Base-by-base conservation (phyloP, 2,113 vertebrate genomes). In the Sorex fumeus region DNA sequence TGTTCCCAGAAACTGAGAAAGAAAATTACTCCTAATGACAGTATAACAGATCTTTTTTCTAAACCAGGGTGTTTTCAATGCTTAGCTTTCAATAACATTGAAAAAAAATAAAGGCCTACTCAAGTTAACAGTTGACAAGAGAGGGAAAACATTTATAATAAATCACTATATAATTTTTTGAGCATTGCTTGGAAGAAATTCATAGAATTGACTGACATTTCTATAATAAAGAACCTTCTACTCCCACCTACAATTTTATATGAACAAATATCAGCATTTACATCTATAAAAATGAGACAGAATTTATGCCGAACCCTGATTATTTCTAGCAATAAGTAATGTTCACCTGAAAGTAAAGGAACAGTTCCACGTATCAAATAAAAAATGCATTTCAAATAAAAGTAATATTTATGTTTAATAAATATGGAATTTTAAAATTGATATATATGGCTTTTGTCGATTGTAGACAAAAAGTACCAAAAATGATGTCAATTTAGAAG, bases 1-100 rank as follows among this genome's bases (percentile, higher is more conserved):
- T 64, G 88, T 53, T 69, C 88, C 71, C 67, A 96, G 60, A 93
- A 90, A 92, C 10, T 75, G 53, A 95, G 76, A 81, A 91, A 81
- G 60, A 47, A 95, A 91, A 97, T 95, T 83, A 93, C 30, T 95
- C 60, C 71, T 83, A 92, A 72, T 91, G 75, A 95, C 32, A 88
- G 27, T 82, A 93, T 74, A 94, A 80, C 83, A 94, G 84, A 47
- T 40, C 21, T 80, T 91, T 92, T 74, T 75, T 79, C 57, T 50
- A 50, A 96, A 91, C 71, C 53, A 90, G 88, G 36, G 5, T 72
- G 64, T 83, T 93, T 94, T 50, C 16, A 88, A 69, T 71, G 80
- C 43, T 86, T 93, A 78, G 79, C 70, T 95, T 95, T 81, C 71
- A 89, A 74, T 43, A 74, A 93, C 74, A 93, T 2, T 45, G 40